A percentile compares a stretch with the other conserved stretches of the same genome.
These are phyloP conservation scores for Axis porcinus DNA, from an alignment of 2,113 vertebrate genomes.

Conservation along the genomic window DNA sequence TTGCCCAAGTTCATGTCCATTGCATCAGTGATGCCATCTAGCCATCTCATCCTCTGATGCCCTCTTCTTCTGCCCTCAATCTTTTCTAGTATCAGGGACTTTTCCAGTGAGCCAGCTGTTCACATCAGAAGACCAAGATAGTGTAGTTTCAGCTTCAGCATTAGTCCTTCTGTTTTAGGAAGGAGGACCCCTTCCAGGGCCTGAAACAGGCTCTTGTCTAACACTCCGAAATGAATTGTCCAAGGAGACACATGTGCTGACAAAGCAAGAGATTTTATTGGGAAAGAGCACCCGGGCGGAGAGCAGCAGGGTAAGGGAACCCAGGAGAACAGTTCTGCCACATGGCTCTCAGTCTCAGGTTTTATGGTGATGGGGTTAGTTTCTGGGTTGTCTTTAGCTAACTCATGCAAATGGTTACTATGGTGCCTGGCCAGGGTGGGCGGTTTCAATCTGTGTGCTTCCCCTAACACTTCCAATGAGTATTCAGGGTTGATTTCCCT, in stretches of 20 bases:
- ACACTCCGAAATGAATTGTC: not conserved
- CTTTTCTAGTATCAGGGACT: not conserved
- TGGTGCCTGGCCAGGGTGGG: not conserved
- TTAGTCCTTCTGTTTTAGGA: not conserved
- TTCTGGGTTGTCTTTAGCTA: not conserved
- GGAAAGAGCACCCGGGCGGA: not conserved
- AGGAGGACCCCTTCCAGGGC: not conserved
- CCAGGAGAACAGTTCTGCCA: not conserved
- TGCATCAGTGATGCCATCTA: not conserved
- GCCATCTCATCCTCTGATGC: not conserved
- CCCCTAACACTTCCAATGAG: not conserved
- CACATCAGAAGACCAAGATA: not conserved
- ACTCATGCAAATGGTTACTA: not conserved
- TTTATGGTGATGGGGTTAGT: not conserved
- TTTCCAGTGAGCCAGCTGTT: not conserved
- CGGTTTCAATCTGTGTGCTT: not conserved
- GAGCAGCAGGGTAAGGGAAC: not conserved
- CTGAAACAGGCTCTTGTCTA: not conserved
- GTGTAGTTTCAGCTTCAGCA: not conserved
- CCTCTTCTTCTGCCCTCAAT: not conserved
- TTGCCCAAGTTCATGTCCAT: not conserved
- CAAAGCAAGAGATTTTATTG: not conserved
- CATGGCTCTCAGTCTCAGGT: not conserved
- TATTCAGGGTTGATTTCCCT: not conserved
- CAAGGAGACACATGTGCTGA: not conserved